phyloP scores from a whole-genome alignment of 2,888 invertebrate genomes.

The Hermaeophaga mercurialis region DNA sequence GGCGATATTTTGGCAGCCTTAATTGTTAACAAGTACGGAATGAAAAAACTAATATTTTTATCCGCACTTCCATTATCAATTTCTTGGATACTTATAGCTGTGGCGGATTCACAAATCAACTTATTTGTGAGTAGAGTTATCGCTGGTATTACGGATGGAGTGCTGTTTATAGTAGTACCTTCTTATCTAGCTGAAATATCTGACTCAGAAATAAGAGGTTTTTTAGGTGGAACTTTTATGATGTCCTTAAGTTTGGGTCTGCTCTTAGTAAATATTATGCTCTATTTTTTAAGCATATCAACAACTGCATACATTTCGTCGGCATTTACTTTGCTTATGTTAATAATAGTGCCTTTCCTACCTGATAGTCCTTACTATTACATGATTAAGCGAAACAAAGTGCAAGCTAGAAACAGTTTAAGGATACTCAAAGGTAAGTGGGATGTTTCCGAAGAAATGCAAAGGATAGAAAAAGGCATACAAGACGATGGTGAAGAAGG shows the following conservation, averaged over 20 bases:
- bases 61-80: slow-evolving; percentile 67
- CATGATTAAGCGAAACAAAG: slow-evolving; percentile 54
- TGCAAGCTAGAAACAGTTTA: slow-evolving; percentile 59
- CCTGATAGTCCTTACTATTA: slow-evolving; percentile 66
- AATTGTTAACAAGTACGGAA: slow-evolving; percentile 67
- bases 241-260: slow-evolving; percentile 61
- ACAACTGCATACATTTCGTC: slow-evolving; percentile 60
- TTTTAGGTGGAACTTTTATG: slow-evolving; percentile 63
- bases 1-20: slow-evolving; percentile 68
- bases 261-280: slow-evolving; percentile 60
- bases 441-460: slow-evolving; percentile 58
- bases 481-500: slow-evolving; percentile 58
- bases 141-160: slow-evolving; percentile 60
- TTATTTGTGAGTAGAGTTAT: slow-evolving; percentile 63
- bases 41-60: slow-evolving; percentile 67
- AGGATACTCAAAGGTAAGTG: slow-evolving; percentile 57
- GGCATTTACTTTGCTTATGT: slow-evolving; percentile 57
- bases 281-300: slow-evolving; percentile 58
- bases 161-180: slow-evolving; percentile 58
- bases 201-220: slow-evolving; percentile 62
- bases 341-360: slow-evolving; percentile 59
- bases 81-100: slow-evolving; percentile 68
- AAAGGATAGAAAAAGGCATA: slow-evolving; percentile 47
- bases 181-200: slow-evolving; percentile 67
- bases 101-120: slow-evolving; percentile 62